phyloP scores from a whole-genome alignment of 2,797 vertebrate species.

The Prionace glauca region DNA sequence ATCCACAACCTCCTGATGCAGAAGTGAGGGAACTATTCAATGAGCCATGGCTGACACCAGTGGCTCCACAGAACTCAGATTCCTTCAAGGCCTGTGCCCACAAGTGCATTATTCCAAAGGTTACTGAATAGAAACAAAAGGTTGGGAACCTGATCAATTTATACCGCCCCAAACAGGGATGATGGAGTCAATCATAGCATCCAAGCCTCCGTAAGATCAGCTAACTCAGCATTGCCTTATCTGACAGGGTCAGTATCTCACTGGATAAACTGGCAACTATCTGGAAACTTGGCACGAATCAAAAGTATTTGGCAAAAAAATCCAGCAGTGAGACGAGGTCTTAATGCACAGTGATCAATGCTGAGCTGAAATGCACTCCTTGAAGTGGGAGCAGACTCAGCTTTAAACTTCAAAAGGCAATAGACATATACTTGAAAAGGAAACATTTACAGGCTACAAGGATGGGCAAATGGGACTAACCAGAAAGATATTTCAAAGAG shows the following conservation, averaged over 20 bases:
- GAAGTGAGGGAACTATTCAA: too few species aligned
- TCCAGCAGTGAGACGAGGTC: too few species aligned
- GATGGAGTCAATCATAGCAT: background rate
- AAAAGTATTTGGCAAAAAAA: too few species aligned
- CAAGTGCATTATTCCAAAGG: background rate
- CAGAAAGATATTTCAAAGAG: background rate
- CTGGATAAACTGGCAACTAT: background rate
- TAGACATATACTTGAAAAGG: background rate
- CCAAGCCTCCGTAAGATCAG: background rate
- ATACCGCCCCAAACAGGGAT: background rate
- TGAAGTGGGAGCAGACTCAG: background rate
- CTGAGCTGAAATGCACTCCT: background rate
- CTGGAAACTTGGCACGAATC: background rate
- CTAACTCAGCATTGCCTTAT: background rate
- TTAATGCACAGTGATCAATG: background rate
- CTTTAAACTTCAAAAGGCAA: background rate
- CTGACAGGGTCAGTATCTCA: background rate
- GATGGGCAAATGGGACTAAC: too few species aligned
- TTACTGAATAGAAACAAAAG: background rate
- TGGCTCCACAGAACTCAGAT: background rate
- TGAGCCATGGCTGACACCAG: background rate
- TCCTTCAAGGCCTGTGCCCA: background rate
- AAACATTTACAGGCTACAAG: background rate
- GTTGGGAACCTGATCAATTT: background rate
- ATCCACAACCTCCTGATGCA: background rate